Evolutionary conservation across 2,113 vertebrate genomes (phyloP).

Genomic region (Leiothrix lutea): DNA sequence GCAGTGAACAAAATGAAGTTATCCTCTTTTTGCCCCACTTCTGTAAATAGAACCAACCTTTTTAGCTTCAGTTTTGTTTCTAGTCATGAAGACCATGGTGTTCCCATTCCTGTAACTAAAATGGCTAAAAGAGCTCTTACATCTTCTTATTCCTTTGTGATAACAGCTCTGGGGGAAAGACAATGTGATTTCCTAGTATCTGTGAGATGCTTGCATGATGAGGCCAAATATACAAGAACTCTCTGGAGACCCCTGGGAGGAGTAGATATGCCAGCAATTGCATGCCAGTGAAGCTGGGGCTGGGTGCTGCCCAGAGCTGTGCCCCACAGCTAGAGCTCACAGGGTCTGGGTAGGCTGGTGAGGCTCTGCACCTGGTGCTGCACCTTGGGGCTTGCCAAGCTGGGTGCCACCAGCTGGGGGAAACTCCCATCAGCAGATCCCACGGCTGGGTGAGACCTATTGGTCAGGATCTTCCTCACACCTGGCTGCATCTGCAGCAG

Average conservation of each 20-base stretch:
- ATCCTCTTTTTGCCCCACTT: not conserved
- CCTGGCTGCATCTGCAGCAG: not conserved
- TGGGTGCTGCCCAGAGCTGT: not conserved
- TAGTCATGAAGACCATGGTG: not conserved
- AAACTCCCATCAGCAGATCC: not conserved
- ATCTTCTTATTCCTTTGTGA: not conserved
- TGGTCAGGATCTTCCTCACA: not conserved
- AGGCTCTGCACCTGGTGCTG: not conserved
- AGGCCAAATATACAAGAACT: not conserved
- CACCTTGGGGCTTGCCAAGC: not conserved
- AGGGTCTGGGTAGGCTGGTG: not conserved
- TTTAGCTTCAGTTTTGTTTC: constrained; percentile 20
- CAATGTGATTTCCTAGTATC: rapidly evolving
- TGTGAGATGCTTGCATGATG: rapidly evolving
- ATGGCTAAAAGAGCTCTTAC: not conserved
- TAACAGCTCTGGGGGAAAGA: not conserved
- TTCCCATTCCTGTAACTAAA: not conserved
- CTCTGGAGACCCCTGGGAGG: not conserved
- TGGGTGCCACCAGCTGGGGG: not conserved
- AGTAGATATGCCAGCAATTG: not conserved
- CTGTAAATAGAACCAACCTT: not conserved
- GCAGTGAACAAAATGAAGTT: not conserved
- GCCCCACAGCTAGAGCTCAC: not conserved
- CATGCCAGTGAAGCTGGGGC: rapidly evolving
- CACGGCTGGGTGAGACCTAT: rapidly evolving